Conservation (phyloP, 1,140 invertebrate genomes). For the Drosophila rufa region DNA sequence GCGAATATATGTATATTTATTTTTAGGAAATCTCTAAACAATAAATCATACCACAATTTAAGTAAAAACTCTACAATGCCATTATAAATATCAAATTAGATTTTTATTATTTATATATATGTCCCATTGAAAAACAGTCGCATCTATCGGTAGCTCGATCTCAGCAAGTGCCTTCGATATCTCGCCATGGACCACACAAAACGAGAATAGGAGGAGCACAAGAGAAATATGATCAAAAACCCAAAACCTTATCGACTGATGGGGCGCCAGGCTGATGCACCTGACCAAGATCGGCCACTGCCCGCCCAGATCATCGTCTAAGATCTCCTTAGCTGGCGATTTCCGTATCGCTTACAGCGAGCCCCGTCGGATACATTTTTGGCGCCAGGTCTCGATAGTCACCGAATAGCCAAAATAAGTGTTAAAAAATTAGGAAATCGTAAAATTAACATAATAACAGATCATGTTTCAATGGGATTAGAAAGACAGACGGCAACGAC, state of each 20-base stretch:
- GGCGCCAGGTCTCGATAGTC: constrained; percentile 57
- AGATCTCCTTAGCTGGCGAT: constrained; percentile 20
- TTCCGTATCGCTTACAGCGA: constrained; percentile 34
- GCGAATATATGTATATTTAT: no score
- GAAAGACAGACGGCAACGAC: constrained; percentile 52
- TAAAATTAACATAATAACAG: constrained; percentile 83
- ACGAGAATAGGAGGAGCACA: background rate
- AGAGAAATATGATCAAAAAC: constrained; percentile 15
- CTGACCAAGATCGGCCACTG: constrained; percentile 33
- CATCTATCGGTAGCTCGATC: constrained; percentile 36
- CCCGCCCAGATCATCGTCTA: constrained; percentile 21
- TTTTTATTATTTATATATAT: no score
- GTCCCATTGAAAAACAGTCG: background rate
- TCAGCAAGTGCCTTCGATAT: constrained; percentile 25
- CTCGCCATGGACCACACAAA: constrained; percentile 26
- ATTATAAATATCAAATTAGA: constrained; percentile 6
- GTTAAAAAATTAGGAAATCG: constrained; percentile 80
- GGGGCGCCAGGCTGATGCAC: constrained; percentile 29
- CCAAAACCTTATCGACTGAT: constrained; percentile 34
- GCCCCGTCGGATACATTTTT: constrained; percentile 21
- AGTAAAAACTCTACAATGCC: background rate
- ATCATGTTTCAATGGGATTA: constrained; percentile 63
- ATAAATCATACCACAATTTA: background rate
- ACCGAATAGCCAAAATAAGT: constrained; percentile 55
- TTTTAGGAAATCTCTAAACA: background rate